Percentiles rank a stretch among this genome's conserved stretches.
phyloP scores from a whole-genome alignment of 2,797 vertebrate genomes.

The Cryptoblepharus egeriae region DNA sequence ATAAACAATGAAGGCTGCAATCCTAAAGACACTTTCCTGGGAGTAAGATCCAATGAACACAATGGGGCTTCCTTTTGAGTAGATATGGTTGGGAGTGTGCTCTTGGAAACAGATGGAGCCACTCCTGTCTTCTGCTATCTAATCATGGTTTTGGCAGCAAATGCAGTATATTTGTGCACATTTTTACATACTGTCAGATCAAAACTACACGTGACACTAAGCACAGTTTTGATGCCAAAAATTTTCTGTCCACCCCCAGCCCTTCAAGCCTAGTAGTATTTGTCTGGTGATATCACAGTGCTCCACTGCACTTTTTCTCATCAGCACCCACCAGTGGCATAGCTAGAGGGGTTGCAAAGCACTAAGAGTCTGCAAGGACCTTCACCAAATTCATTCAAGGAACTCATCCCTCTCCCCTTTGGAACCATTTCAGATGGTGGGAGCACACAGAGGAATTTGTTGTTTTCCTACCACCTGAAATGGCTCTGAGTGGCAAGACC shows the following conservation, averaged over 20 bases:
- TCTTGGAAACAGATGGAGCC: not conserved
- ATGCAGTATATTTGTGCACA: not conserved
- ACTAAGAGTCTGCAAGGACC: too few relatives aligned
- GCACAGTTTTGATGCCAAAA: not conserved
- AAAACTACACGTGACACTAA: not conserved
- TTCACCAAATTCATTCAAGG: too few relatives aligned
- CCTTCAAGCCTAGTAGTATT: not conserved
- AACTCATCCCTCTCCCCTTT: too few relatives aligned
- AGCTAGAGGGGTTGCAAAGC: too few relatives aligned
- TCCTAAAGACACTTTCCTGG: too few relatives aligned
- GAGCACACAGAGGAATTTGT: too few relatives aligned
- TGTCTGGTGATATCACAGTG: not conserved
- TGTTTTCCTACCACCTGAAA: too few relatives aligned
- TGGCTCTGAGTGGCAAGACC: too few relatives aligned
- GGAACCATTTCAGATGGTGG: too few relatives aligned
- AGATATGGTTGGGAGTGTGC: too few relatives aligned
- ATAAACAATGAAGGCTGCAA: conserved; percentile 1
- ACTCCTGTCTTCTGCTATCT: not conserved
- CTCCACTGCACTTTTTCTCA: not conserved
- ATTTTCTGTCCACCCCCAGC: not conserved
- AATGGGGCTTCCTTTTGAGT: too few relatives aligned
- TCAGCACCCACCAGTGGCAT: not conserved
- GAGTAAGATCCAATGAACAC: too few relatives aligned
- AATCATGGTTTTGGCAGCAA: not conserved
- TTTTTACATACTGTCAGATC: not conserved